Percentiles rank a stretch among this genome's conserved stretches.
Conservation (phyloP, 2,888 invertebrate genomes). For the Drosophila ezoana region DNA sequence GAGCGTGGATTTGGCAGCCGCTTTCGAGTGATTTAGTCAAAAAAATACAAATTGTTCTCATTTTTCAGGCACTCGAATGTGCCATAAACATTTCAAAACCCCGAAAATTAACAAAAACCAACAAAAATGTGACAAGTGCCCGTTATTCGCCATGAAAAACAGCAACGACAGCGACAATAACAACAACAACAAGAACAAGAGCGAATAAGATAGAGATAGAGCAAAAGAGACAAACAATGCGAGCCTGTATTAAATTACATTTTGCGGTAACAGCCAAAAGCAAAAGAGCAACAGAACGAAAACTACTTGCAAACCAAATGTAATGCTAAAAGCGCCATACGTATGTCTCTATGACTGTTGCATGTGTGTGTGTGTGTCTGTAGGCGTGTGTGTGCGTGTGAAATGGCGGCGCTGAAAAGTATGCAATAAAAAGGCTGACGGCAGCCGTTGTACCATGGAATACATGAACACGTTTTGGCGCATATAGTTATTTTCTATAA, state of each 20-base stretch:
- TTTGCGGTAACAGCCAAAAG: slow-evolving; percentile 27
- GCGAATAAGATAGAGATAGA: background rate
- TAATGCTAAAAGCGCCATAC: slow-evolving; percentile 23
- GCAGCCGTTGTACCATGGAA: slow-evolving; percentile 12
- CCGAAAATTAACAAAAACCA: slow-evolving; percentile 34
- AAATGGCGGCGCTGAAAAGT: slow-evolving; percentile 22
- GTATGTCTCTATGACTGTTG: background rate
- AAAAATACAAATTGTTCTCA: slow-evolving; percentile 7
- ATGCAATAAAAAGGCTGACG: slow-evolving; percentile 35
- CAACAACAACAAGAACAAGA: slow-evolving; percentile 7
- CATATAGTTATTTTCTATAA: too few species aligned
- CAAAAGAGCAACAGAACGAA: slow-evolving; percentile 25
- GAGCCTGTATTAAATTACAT: slow-evolving; percentile 34
- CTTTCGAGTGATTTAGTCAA: slow-evolving; percentile 22
- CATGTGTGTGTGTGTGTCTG: background rate
- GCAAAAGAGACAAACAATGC: background rate
- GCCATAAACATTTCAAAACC: slow-evolving; percentile 42
- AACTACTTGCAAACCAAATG: slow-evolving; percentile 32
- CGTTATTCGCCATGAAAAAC: slow-evolving; percentile 22
- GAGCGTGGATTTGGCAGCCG: slow-evolving; percentile 25
- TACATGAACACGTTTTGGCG: background rate
- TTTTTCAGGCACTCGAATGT: slow-evolving; percentile 37
- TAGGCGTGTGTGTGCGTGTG: slow-evolving; percentile 2
- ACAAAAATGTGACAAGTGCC: slow-evolving; percentile 38
- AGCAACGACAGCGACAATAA: slow-evolving; percentile 1